phyloP scores from a whole-genome alignment of 2,797 vertebrate species.

The Arrhamphus sclerolepis region DNA sequence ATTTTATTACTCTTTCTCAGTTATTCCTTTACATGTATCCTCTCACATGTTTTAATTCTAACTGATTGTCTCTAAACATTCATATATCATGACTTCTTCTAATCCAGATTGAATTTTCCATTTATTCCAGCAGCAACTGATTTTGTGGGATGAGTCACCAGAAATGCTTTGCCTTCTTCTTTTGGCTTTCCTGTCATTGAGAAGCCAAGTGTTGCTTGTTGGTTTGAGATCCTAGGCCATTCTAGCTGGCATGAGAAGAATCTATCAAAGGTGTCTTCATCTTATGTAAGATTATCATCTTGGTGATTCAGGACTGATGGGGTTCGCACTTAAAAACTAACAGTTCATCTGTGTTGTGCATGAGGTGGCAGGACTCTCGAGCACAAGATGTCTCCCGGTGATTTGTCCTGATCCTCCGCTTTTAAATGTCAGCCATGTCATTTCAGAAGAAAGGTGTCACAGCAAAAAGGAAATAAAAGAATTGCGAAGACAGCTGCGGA shows the following conservation, averaged over 20 bases:
- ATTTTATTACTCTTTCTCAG: no score
- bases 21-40: no score
- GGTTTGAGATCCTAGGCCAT: constrained; percentile 39
- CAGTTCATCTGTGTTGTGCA: constrained; percentile 69
- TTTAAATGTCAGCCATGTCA: constrained; percentile 65
- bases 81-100: background rate
- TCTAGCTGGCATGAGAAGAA: constrained; percentile 56
- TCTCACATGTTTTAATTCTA: no score
- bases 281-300: constrained; percentile 57
- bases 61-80: no score
- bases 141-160: background rate
- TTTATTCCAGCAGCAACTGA: constrained; percentile 16
- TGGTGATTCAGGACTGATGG: constrained; percentile 73
- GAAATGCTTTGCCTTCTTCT: constrained; percentile 18
- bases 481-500: constrained; percentile 33
- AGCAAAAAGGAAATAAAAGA: constrained; percentile 12
- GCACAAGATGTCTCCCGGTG: constrained; percentile 66
- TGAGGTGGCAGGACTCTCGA: constrained; percentile 71
- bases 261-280: constrained; percentile 19
- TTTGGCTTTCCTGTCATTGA: constrained; percentile 13
- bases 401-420: constrained; percentile 48
- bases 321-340: constrained; percentile 64
- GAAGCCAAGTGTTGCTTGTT: constrained; percentile 16
- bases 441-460: constrained; percentile 37
- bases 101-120: constrained; percentile 1